Percentiles rank a stretch among this genome's conserved stretches.
Evolutionary conservation across 1,140 invertebrate species (phyloP).

Genomic region (Periplaneta americana): DNA sequence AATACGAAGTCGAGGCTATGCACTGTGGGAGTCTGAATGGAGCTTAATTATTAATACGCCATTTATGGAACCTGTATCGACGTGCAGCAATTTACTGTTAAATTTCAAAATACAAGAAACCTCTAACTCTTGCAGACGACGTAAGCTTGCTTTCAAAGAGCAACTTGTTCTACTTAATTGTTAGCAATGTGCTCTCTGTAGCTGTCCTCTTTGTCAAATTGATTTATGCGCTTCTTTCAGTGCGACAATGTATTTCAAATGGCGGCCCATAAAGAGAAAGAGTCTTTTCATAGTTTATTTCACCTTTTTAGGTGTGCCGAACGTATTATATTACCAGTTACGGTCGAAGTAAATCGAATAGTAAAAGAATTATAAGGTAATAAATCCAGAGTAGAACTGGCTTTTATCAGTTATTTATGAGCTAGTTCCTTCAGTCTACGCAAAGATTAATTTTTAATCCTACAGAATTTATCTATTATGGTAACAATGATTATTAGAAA

Average conservation of each 20-base stretch:
- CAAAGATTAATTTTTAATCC: too few relatives aligned
- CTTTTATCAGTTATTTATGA: too few relatives aligned
- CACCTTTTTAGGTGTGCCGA: background rate
- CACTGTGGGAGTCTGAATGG: too few relatives aligned
- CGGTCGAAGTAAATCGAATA: background rate
- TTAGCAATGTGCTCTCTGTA: background rate
- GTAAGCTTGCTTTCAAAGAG: background rate
- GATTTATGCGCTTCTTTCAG: background rate
- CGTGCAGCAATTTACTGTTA: background rate
- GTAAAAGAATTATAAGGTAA: background rate
- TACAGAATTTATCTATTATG: too few relatives aligned
- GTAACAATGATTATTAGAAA: too few relatives aligned
- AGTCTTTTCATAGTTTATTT: background rate
- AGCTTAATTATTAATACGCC: too few relatives aligned
- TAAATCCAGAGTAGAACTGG: too few relatives aligned
- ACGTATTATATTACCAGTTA: background rate
- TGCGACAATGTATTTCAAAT: background rate
- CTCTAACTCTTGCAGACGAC: background rate
- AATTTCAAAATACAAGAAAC: background rate
- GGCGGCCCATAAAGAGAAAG: background rate
- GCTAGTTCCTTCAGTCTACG: too few relatives aligned
- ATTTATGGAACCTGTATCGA: background rate
- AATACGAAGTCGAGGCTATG: too few relatives aligned
- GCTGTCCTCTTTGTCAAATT: background rate
- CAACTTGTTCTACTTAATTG: background rate